Evolutionary conservation across 2,113 vertebrate genomes (phyloP), one percentile per base, ranked within the genome.

Genomic region (Genyomyrus donnyi): DNA sequence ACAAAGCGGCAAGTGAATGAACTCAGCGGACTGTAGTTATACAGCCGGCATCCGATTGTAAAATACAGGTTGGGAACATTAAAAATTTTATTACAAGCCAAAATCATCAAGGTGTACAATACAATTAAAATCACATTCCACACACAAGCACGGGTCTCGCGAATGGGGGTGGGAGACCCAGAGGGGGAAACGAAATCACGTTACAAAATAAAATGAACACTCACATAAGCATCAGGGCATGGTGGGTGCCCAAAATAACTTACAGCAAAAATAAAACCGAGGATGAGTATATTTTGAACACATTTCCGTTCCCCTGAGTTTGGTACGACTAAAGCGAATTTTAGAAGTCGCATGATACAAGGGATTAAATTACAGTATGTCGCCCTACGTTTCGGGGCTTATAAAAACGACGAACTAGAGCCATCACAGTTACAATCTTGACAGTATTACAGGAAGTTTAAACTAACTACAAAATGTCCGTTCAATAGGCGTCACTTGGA

Each of bases 31-130:
- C 5, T 2, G 77, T 83, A 45, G 5, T 1, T 7, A 10, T 1
- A 85, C 45, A 48, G 45, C 39, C 45, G 5, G 39, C 39, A 48
- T 7, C 24, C 8, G 9, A 39, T 39, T 2, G 7, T 5, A 80
- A 39, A 2, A 45, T 39, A 46, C 83, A 89, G 9, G 7, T 85
- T 53, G 56, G 50, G 62, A 88, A 89, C 77, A 85, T 62, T 89
- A 90, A 90, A 90, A 90, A 77, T 86, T 90, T 90, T 90, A 90
- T 90, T 90, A 89, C 89, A 89, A 85, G 85, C 89, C 66, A 90
- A 90, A 86, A 19, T 50, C 52, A 89, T 15, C 52, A 9, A 86
- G 89, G 85, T 87, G 49, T 90, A 87, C 89, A 90, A 45, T 56
- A 85, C 80, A 85, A 85, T 89, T 84, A 84, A 87, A 90, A 50